Evolutionary conservation across 2,888 invertebrate genomes (phyloP).

Genomic region (Omphaloscelis lunosa): DNA sequence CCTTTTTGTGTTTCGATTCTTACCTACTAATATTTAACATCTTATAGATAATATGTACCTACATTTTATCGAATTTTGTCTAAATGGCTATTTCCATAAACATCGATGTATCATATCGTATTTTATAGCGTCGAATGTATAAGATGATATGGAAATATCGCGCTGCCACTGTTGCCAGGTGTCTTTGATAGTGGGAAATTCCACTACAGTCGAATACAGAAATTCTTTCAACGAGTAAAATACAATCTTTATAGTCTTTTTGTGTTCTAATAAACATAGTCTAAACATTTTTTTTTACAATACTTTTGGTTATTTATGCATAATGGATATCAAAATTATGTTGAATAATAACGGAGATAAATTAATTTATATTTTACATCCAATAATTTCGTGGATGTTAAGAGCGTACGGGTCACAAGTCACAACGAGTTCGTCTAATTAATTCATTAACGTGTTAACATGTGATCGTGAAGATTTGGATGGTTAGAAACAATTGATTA

Average conservation of each 20-base stretch:
- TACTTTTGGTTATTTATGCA: constrained; percentile 35
- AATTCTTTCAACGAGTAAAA: constrained; percentile 62
- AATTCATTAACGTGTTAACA: constrained; percentile 74
- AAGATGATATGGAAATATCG: constrained; percentile 76
- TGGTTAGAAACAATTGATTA: constrained; percentile 76
- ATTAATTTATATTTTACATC: constrained; percentile 12
- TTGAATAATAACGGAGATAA: constrained; percentile 22
- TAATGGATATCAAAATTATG: constrained; percentile 33
- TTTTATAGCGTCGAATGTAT: constrained; percentile 78
- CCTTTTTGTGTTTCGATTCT: constrained; percentile 20
- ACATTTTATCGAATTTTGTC: constrained; percentile 64
- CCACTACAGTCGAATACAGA: constrained; percentile 69
- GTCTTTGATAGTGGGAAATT: constrained; percentile 80
- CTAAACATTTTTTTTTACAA: constrained; percentile 4
- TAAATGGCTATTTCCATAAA: constrained; percentile 68
- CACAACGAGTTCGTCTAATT: constrained; percentile 36
- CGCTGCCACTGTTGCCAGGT: constrained; percentile 77
- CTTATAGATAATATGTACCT: constrained; percentile 19
- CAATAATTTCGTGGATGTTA: constrained; percentile 14
- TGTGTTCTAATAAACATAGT: constrained; percentile 34
- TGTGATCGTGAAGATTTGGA: constrained; percentile 66
- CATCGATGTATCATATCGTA: constrained; percentile 68
- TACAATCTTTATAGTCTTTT: constrained; percentile 54
- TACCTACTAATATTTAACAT: constrained; percentile 25
- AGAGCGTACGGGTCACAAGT: constrained; percentile 6